A percentile compares a stretch with the other conserved stretches of the same genome.
These are phyloP conservation scores for Schizopygopsis malacanthus DNA, from an alignment of 2,797 vertebrate genomes.

Conservation along the genomic window DNA sequence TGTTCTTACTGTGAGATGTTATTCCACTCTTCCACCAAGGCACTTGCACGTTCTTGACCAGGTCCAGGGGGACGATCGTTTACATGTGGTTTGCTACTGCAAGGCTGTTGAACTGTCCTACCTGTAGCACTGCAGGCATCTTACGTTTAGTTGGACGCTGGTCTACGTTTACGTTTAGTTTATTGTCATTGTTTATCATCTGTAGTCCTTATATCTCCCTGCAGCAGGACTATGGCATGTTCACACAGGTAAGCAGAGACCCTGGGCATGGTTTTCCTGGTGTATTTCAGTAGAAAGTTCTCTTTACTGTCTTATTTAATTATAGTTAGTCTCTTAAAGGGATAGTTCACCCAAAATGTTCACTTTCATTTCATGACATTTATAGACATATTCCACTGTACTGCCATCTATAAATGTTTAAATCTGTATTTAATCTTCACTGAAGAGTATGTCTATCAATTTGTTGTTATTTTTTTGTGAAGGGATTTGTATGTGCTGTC, in stretches of 20 bases:
- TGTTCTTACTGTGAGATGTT: background rate
- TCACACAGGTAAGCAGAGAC: background rate
- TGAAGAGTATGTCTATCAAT: background rate
- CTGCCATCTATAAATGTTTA: background rate
- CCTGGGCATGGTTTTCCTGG: background rate
- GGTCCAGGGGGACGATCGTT: background rate
- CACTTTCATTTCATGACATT: background rate
- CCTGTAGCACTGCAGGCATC: background rate
- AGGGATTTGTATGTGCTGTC: background rate
- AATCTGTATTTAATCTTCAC: background rate
- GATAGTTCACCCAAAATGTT: background rate
- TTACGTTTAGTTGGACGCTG: too few species aligned
- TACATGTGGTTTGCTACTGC: background rate
- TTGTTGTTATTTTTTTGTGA: background rate
- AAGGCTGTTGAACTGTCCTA: background rate
- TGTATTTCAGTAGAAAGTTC: too few species aligned
- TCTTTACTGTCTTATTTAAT: too few species aligned
- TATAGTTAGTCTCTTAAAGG: background rate
- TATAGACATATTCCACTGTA: background rate
- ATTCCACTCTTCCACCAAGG: background rate
- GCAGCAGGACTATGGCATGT: too few species aligned
- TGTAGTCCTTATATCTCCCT: too few species aligned
- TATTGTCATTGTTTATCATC: too few species aligned
- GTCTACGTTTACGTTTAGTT: too few species aligned
- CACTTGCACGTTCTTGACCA: background rate